These are phyloP conservation scores for Eulemur rufifrons DNA, from an alignment of 2,113 vertebrate genomes.

Conservation along the genomic window DNA sequence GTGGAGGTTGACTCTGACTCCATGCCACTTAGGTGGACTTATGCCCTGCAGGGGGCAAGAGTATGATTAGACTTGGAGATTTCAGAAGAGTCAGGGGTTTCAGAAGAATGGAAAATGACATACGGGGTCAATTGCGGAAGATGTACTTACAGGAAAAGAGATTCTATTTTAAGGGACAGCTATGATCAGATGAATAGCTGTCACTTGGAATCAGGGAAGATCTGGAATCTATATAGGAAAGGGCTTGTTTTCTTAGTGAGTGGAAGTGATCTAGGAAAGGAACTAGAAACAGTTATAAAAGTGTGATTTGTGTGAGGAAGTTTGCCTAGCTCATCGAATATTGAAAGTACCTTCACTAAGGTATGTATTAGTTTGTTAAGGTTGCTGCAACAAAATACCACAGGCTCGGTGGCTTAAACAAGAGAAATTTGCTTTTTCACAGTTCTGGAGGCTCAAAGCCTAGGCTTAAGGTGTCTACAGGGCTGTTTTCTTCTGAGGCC, in stretches of 20 bases:
- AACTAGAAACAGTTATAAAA: neutral
- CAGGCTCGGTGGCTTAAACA: neutral
- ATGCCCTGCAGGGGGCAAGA: neutral
- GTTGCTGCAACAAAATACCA: neutral
- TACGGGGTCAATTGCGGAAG: neutral
- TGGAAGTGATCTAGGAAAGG: neutral
- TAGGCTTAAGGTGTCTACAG: neutral
- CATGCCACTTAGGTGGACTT: neutral
- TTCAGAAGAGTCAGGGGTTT: neutral
- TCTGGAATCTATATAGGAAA: neutral
- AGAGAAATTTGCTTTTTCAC: neutral
- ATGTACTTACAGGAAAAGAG: neutral
- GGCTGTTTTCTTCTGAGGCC: neutral
- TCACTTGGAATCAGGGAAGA: neutral
- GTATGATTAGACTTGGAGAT: neutral
- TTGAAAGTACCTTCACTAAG: neutral
- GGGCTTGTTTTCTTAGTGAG: neutral
- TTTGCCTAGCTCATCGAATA: neutral
- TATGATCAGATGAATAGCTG: neutral
- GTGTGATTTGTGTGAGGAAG: neutral
- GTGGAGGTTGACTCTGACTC: neutral
- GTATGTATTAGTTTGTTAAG: neutral
- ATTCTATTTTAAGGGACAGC: neutral
- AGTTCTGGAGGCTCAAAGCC: neutral
- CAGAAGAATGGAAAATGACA: conserved; percentile 11